These are phyloP conservation scores for Trissolcus brochymenae DNA, from an alignment of 2,888 invertebrate genomes.

Conservation along the genomic window DNA sequence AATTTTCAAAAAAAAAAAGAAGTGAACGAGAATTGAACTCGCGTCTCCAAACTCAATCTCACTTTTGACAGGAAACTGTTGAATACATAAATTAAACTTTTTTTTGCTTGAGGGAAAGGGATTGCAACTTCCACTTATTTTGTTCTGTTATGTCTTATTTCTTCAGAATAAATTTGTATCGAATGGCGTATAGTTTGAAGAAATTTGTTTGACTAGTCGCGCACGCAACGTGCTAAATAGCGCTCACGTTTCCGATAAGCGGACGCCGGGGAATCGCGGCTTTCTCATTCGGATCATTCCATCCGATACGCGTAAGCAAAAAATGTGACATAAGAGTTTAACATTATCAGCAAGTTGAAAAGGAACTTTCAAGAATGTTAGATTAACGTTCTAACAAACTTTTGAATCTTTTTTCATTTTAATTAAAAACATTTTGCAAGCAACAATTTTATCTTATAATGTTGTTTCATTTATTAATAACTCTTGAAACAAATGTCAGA, in stretches of 20 bases:
- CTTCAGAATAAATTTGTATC: background rate
- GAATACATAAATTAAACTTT: too few relatives aligned
- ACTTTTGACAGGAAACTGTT: too few relatives aligned
- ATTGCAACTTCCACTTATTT: too few relatives aligned
- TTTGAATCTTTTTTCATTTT: background rate
- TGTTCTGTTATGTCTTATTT: background rate
- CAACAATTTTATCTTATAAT: too few relatives aligned
- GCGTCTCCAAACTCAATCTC: too few relatives aligned
- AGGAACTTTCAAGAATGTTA: slow-evolving; percentile 6
- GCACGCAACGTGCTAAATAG: slow-evolving; percentile 23
- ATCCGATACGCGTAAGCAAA: slow-evolving; percentile 46
- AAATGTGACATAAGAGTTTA: slow-evolving; percentile 26
- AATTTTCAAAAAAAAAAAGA: background rate
- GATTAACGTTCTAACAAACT: slow-evolving; percentile 10
- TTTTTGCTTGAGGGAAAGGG: background rate
- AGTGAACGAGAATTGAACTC: too few relatives aligned
- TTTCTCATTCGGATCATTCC: slow-evolving; percentile 46
- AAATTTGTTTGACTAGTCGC: slow-evolving; percentile 22
- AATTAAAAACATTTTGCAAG: too few relatives aligned
- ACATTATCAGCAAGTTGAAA: slow-evolving; percentile 27
- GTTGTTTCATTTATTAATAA: too few relatives aligned
- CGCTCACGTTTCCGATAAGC: slow-evolving; percentile 45
- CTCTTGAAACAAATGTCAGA: too few relatives aligned
- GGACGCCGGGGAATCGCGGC: slow-evolving; percentile 18
- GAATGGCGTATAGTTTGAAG: background rate